Evolutionary conservation across 1,140 invertebrate genomes (phyloP).

Genomic region (Tetragnatha versicolor): DNA sequence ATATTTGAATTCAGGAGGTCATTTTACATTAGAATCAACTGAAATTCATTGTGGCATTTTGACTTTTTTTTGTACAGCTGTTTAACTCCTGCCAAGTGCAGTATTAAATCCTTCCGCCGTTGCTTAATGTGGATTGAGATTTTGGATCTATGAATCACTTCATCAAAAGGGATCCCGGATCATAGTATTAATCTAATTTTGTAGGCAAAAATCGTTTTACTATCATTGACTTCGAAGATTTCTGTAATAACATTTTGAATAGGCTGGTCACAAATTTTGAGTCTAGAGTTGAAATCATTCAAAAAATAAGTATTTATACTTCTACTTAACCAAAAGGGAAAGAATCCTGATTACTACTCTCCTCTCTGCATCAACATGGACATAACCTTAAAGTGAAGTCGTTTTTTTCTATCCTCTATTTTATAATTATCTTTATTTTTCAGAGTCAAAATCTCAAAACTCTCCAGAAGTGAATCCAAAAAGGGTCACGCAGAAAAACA

Average conservation of each 20-base stretch:
- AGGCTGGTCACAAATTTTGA: background rate
- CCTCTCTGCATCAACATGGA: background rate
- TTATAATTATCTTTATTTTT: background rate
- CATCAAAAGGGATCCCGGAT: too few species aligned
- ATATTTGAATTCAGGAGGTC: too few species aligned
- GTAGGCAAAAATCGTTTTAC: too few species aligned
- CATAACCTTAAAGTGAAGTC: background rate
- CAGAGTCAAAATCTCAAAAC: conserved; percentile 31
- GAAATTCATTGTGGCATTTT: too few species aligned
- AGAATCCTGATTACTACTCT: background rate
- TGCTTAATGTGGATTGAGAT: too few species aligned
- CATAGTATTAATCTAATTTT: too few species aligned
- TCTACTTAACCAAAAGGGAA: background rate
- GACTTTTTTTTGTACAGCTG: too few species aligned
- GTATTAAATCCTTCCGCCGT: too few species aligned
- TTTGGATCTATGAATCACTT: too few species aligned
- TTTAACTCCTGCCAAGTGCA: too few species aligned
- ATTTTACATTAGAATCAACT: too few species aligned
- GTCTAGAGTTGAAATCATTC: background rate
- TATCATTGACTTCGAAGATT: too few species aligned
- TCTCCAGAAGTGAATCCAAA: conserved; percentile 32
- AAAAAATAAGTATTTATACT: background rate
- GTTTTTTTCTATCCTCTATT: background rate
- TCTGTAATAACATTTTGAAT: background rate
- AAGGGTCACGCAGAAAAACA: conserved; percentile 25